phyloP scores from a whole-genome alignment of 1,140 invertebrate genomes.

The Panulirus ornatus region DNA sequence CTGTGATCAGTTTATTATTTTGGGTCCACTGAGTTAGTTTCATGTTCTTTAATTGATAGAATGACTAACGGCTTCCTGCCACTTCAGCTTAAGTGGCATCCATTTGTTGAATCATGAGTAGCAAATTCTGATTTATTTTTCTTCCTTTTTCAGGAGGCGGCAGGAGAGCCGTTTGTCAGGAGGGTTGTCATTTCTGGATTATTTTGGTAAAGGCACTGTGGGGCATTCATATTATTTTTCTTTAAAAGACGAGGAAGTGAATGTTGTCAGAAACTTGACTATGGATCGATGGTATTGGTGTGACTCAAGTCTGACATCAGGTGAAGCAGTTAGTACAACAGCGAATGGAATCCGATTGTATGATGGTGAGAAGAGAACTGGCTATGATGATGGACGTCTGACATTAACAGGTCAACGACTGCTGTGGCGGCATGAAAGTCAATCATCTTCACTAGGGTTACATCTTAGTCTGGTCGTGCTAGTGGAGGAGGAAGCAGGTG shows the following conservation, averaged over 20 bases:
- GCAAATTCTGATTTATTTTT: conserved; percentile 56
- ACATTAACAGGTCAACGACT: conserved; percentile 89
- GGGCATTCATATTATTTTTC: neutral
- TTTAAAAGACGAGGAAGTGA: conserved; percentile 4
- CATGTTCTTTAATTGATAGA: neutral
- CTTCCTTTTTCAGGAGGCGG: conserved; percentile 65
- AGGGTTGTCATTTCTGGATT: conserved; percentile 47
- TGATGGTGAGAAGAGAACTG: conserved; percentile 92
- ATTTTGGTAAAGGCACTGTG: conserved; percentile 30
- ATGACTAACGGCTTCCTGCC: conserved; percentile 48
- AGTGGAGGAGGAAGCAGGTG: conserved; percentile 88
- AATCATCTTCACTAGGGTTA: conserved; percentile 84
- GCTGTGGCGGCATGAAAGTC: conserved; percentile 87
- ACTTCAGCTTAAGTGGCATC: conserved; percentile 22
- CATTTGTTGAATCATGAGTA: neutral
- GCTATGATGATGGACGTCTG: conserved; percentile 89
- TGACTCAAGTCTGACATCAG: conserved; percentile 38
- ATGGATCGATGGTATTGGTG: conserved; percentile 71
- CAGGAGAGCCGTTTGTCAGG: conserved; percentile 63
- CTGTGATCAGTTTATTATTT: neutral
- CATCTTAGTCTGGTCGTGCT: conserved; percentile 85
- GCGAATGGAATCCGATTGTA: conserved; percentile 81
- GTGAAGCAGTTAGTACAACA: conserved; percentile 35
- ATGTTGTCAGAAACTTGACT: neutral
- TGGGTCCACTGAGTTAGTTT: neutral